These are phyloP conservation scores for Prionailurus viverrinus DNA, from an alignment of 2,113 vertebrate species.

Conservation along the genomic window DNA sequence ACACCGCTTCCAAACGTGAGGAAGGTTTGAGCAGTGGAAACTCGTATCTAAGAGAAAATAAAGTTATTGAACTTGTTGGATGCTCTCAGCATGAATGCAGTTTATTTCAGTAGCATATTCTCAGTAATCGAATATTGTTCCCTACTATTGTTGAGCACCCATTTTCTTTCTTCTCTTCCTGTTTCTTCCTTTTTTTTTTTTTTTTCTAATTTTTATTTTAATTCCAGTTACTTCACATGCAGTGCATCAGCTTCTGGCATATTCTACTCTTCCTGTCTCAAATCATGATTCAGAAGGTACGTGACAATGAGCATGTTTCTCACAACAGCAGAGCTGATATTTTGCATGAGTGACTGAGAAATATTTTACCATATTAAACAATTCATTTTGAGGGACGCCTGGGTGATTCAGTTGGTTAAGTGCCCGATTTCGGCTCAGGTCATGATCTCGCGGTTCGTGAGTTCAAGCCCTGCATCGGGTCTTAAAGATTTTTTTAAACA, in stretches of 20 bases:
- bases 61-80: background rate
- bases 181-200: background rate
- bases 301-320: background rate
- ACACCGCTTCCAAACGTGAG: background rate
- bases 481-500: background rate
- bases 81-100: background rate
- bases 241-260: background rate
- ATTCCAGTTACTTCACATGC: background rate
- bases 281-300: background rate
- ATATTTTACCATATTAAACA: background rate
- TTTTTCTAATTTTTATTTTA: background rate
- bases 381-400: background rate
- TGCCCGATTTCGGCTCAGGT: too few relatives aligned
- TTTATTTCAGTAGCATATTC: background rate
- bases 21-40: background rate
- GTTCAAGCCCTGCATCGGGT: too few relatives aligned
- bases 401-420: too few relatives aligned
- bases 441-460: too few relatives aligned
- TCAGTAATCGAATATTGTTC: background rate
- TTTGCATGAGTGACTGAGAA: background rate
- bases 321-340: background rate
- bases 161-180: background rate
- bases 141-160: background rate
- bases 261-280: background rate
- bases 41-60: background rate